phyloP scores from a whole-genome alignment of 2,888 invertebrate genomes.

The Amphipoea oculea region DNA sequence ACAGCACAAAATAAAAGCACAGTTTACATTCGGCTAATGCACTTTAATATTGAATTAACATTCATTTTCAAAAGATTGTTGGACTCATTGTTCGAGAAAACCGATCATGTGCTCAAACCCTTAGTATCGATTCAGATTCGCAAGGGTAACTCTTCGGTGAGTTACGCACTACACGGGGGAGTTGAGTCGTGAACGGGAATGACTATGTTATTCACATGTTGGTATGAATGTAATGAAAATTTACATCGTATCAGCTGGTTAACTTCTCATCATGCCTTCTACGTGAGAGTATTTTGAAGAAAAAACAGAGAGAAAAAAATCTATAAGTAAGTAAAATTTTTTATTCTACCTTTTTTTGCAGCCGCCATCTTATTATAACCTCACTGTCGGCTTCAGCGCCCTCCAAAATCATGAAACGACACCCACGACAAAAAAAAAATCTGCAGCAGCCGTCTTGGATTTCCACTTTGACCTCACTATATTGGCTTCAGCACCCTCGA shows the following conservation, averaged over 20 bases:
- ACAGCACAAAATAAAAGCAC: neutral
- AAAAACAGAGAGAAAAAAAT: neutral
- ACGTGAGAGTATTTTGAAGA: neutral
- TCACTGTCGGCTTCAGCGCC: too few species aligned
- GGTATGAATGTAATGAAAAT: slow-evolving; percentile 41
- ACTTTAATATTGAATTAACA: slow-evolving; percentile 47
- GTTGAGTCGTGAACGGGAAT: slow-evolving; percentile 56
- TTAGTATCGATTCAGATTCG: slow-evolving; percentile 58
- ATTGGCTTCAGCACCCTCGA: too few species aligned
- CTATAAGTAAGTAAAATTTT: too few species aligned
- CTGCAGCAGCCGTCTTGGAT: too few species aligned
- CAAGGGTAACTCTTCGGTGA: slow-evolving; percentile 56
- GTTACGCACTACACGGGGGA: slow-evolving; percentile 60
- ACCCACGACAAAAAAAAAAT: too few species aligned
- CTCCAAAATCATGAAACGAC: too few species aligned
- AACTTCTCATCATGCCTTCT: too few species aligned
- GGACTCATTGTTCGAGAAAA: slow-evolving; percentile 51
- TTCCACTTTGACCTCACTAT: too few species aligned
- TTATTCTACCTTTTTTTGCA: too few species aligned
- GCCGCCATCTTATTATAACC: too few species aligned
- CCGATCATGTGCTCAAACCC: slow-evolving; percentile 61
- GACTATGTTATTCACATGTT: slow-evolving; percentile 50
- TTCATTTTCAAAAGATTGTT: slow-evolving; percentile 48
- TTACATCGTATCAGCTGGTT: slow-evolving; percentile 9
- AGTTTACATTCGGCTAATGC: slow-evolving; percentile 21